These are phyloP conservation scores for Spheniscus humboldti DNA, from an alignment of 2,797 vertebrate species.

Conservation along the genomic window DNA sequence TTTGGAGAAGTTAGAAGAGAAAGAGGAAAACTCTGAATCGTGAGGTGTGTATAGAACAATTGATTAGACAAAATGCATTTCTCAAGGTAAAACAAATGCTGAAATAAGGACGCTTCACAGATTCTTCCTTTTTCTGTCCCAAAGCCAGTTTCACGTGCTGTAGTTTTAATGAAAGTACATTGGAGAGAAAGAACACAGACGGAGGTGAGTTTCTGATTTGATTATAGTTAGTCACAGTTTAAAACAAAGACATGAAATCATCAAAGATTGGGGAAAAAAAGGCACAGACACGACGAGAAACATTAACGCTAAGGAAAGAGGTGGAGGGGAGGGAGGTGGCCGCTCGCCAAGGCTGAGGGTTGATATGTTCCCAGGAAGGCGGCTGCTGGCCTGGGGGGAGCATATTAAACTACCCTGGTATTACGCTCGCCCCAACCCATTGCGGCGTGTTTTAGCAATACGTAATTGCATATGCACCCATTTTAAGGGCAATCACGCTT, in stretches of 20 bases:
- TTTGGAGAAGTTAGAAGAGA: not conserved
- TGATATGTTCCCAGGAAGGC: not conserved
- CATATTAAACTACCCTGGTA: not conserved
- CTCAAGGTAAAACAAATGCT: not conserved
- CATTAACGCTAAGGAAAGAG: not conserved
- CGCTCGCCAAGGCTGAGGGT: not conserved
- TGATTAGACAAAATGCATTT: not conserved
- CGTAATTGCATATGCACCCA: accelerated
- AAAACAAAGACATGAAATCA: not conserved
- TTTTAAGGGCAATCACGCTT: not conserved
- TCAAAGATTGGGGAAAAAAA: not conserved
- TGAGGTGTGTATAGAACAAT: not conserved
- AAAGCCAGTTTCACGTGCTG: not conserved
- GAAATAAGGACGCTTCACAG: not conserved
- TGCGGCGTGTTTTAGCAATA: not conserved
- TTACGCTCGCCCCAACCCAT: accelerated
- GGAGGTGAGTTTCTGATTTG: not conserved
- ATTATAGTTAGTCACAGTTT: not conserved
- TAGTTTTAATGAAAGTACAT: not conserved
- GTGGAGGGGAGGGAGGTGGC: not conserved
- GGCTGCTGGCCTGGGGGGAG: accelerated
- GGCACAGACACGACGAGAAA: not conserved
- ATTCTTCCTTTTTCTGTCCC: not conserved
- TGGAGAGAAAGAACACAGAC: not conserved
- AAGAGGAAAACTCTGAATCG: not conserved